These are phyloP conservation scores for Sebastes alutus DNA, from an alignment of 2,797 vertebrate genomes.

Conservation along the genomic window DNA sequence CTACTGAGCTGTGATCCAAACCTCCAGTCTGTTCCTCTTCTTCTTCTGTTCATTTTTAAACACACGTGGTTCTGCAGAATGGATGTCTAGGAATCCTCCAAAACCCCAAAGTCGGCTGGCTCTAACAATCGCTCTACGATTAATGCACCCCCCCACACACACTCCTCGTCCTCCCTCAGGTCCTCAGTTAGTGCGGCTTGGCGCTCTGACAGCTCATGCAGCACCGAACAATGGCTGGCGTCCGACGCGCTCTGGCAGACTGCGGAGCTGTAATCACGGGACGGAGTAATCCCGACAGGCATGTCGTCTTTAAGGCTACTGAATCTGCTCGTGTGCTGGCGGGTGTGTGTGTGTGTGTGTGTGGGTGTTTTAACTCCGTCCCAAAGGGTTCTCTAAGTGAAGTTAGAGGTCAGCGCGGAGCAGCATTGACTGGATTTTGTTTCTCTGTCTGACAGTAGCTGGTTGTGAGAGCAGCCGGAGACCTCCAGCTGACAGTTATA, in stretches of 20 bases:
- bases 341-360: not conserved
- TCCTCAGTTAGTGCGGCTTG: slow-evolving; percentile 30
- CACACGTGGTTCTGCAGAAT: slow-evolving; percentile 15
- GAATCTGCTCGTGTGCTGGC: not conserved
- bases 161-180: slow-evolving; percentile 21
- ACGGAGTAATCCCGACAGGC: slow-evolving; percentile 23
- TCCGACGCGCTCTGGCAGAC: slow-evolving; percentile 34
- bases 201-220: slow-evolving; percentile 37
- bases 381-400: slow-evolving; percentile 7
- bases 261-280: slow-evolving; percentile 39
- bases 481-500: slow-evolving; percentile 19
- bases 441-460: slow-evolving; percentile 16
- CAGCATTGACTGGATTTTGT: slow-evolving; percentile 12
- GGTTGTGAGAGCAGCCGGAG: not conserved
- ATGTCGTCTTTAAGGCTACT: slow-evolving; percentile 14
- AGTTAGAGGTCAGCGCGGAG: slow-evolving; percentile 10
- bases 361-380: not conserved
- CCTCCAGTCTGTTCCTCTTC: not conserved
- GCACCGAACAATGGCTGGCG: slow-evolving; percentile 64
- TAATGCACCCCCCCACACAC: not conserved
- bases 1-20: slow-evolving; percentile 16
- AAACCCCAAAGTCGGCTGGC: slow-evolving; percentile 31
- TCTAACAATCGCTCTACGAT: not conserved
- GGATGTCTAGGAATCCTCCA: slow-evolving; percentile 44
- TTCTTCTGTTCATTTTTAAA: not conserved